Base-by-base conservation (phyloP, 2,113 vertebrate species). In the Seriola aureovittata region DNA sequence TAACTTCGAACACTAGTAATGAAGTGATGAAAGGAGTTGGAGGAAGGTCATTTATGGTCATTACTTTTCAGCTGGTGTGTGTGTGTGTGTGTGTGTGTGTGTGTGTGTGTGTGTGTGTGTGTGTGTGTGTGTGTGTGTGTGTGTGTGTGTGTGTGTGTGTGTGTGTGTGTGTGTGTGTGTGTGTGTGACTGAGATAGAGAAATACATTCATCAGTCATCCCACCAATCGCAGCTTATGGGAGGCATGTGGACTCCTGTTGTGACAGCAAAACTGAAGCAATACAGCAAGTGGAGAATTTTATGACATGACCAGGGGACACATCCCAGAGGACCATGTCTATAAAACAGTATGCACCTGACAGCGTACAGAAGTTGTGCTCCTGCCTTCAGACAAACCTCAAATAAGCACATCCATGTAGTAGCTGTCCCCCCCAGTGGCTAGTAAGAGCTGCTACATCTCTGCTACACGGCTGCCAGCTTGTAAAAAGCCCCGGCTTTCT, bases 371-470 rank as follows among this genome's bases (percentile, higher is more conserved):
- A 25, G 5, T 40, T 64, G 23, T 55, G n/a, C 55, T 66, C 46
- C 40, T 0, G 1, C 12, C 54, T 36, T 25, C 29, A 36, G 34
- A 69, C 58, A 44, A 69, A 69, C 29, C 8, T 77, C 64, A 73
- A 72, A 23, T 55, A 44, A 54, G 25, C 58, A 63, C 54, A 46
- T 73, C 21, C 10, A 4, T 40, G 57, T 67, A 0, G 48, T 40
- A 34, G 17, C 63, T 8, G 21, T 9, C 14, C n/a, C 16, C 71
- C 16, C 63, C 8, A 3, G 79, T 62, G 71, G 50, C 59, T 25
- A 13, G 63, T 88, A 79, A 75, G 71, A 82, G 67, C 79, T 13
- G 64, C 73, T 34, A 71, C 84, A 46, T 75, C 71, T 60, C 57
- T 29, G 60, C 81, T 73, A 36, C 23, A 74, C 3, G 9, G 19